Percentiles rank a stretch among this genome's conserved stretches.
Conservation (phyloP, 1,140 invertebrate species). For the Drosophila virilis region DNA sequence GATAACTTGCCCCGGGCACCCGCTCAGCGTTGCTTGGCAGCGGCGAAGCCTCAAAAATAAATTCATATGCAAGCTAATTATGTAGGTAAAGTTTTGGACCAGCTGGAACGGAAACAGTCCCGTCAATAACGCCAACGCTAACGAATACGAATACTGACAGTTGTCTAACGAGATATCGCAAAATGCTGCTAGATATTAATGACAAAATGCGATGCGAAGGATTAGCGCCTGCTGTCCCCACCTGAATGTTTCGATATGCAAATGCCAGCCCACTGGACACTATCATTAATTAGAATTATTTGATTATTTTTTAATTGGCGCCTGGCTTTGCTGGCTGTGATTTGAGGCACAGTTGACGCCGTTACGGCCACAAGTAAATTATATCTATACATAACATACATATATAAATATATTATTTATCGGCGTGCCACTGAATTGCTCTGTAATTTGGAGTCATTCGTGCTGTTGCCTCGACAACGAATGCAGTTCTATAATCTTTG, state of each 20-base stretch:
- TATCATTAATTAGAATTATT: constrained; percentile 76
- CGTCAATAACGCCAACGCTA: constrained; percentile 35
- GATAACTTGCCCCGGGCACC: constrained; percentile 8
- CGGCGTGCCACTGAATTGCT: constrained; percentile 36
- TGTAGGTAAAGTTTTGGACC: constrained; percentile 64
- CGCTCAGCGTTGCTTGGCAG: constrained; percentile 12
- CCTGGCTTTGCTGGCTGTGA: constrained; percentile 36
- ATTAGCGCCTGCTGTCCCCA: constrained; percentile 54
- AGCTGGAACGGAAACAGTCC: constrained; percentile 61
- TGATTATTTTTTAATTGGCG: constrained; percentile 73
- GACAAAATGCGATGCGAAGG: constrained; percentile 66
- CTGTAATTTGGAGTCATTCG: constrained; percentile 61
- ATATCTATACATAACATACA: neutral
- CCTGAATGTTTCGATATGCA: constrained; percentile 43
- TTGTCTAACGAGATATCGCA: constrained; percentile 75
- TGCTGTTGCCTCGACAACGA: constrained; percentile 27
- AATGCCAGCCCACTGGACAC: constrained; percentile 17
- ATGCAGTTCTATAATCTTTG: constrained; percentile 43
- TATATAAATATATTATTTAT: constrained; percentile 7
- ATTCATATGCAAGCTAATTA: constrained; percentile 78
- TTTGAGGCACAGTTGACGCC: constrained; percentile 32
- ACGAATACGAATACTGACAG: constrained; percentile 80
- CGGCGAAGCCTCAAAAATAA: constrained; percentile 72
- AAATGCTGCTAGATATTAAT: constrained; percentile 57
- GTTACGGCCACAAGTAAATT: constrained; percentile 12